These are phyloP conservation scores for Capromys pilorides DNA, from an alignment of 2,797 vertebrate genomes.

Conservation along the genomic window DNA sequence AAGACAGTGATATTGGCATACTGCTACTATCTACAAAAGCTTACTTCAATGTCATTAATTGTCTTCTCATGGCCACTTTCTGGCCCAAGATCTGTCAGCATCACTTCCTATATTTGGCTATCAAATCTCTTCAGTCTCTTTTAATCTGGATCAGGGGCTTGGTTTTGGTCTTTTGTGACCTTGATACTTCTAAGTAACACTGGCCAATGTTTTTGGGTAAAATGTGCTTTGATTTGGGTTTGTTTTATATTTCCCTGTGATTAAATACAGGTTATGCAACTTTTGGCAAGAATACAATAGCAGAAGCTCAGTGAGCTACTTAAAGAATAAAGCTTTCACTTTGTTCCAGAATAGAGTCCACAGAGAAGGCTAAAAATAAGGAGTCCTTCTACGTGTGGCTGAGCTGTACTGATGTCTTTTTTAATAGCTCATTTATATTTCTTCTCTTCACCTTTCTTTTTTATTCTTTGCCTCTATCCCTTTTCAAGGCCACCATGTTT, in stretches of 20 bases:
- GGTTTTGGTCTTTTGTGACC: not conserved
- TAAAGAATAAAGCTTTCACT: slow-evolving; percentile 25
- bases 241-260: slow-evolving; percentile 14
- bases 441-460: slow-evolving; percentile 26
- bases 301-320: not conserved
- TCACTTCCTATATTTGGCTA: not conserved
- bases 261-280: slow-evolving; percentile 29
- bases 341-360: slow-evolving; percentile 32
- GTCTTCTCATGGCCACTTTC: not conserved
- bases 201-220: not conserved
- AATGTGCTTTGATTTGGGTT: not conserved
- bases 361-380: not conserved
- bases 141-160: not conserved
- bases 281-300: slow-evolving; percentile 26
- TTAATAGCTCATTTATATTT: slow-evolving; percentile 24
- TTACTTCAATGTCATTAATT: slow-evolving; percentile 1
- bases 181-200: not conserved
- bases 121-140: not conserved
- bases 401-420: not conserved
- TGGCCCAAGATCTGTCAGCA: not conserved
- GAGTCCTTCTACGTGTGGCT: not conserved
- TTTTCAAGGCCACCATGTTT: not conserved
- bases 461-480: not conserved
- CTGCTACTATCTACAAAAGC: not conserved
- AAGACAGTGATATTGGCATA: not conserved